Base-by-base conservation (phyloP, 2,797 vertebrate genomes). In the Decapterus maruadsi region DNA sequence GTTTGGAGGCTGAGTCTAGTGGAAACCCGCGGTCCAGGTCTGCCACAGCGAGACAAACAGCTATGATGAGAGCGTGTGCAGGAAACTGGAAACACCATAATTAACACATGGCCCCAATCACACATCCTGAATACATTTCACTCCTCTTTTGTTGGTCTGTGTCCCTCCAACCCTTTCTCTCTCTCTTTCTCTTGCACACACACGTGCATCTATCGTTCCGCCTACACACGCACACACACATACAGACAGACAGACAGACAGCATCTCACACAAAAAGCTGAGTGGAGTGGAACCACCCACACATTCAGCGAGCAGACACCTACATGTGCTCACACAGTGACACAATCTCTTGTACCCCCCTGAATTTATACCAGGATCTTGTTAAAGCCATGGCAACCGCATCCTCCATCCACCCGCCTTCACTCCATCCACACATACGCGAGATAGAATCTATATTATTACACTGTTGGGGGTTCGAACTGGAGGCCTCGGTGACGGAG, bases 21-120 rank as follows among this genome's bases (percentile, higher is more conserved):
- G 68, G 74, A 78, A 77, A 72, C 76, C 78, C 61, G 19, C 71
- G 69, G 84, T 78, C 85, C 63, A 0, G 71, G 68, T 82, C 71
- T 58, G 87, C 78, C 80, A 80, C 61, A 54, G 20, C 68, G 77
- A 92, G 87, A 90, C 87, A 93, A 94, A 93, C 87, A 89, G 66
- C 72, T 0, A 5, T 79, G 83, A 89, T 86, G 85, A 86, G 83
- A 63, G 78, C 83, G 75, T 31, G 38, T 63, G 78, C 85, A 72
- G 71, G 8, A 81, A 71, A 63, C 72, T 64, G 77, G 45, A 76
- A 80, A 83, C 29, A 63, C 67, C 48, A 59, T 84, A 82, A 90
- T 91, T 91, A 92, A 91, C 91, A 90, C 86, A 84, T 82, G 82
- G 80, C 88, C 87, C 88, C 87, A 81, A 90, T 92, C 85, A 85